Base-by-base conservation (phyloP, 2,113 vertebrate species). In the Butastur rufipennis region DNA sequence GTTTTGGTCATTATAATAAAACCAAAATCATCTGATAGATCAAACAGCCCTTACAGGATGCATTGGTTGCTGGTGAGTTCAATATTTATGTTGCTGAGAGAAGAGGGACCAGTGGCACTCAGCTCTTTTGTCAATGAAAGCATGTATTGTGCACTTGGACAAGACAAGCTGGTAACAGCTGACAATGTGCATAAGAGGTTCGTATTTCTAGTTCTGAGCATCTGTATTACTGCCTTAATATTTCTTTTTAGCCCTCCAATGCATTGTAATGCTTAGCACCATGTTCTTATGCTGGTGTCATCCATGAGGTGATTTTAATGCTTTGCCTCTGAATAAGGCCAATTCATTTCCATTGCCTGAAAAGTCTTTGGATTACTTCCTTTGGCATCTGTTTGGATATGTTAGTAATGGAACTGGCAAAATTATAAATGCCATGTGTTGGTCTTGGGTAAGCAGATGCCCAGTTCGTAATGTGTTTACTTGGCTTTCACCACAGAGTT, bases 391-490 rank as follows among this genome's bases (percentile, higher is more conserved):
- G 65, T 74, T 74, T 77, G 86, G 75, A 31, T 80, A 65, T 34
- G 68, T 96, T 81, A 83, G 59, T 87, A 93, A 92, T 1, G 6
- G 75, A 91, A 90, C 93, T 90, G 92, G 88, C 91, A 95, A 91
- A 95, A 90, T 81, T 90, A 58, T 75, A 94, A 96, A 91, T 84
- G 90, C 85, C 77, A 68, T 80, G 66, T 95, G 89, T 81, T 95
- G 71, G 71, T 81, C 75, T 88, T 86, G 56, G 66, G 72, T 75
- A 94, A 90, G 88, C 92, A 96, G 90, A 89, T 96, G 86, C 73
- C 68, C 61, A 58, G 83, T 72, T 85, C 0, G 4, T 84, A 88
- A 83, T 81, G 70, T 94, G 67, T 93, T 94, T 96, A 88, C 63
- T 96, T 96, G 93, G 81, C 75, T 95, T 92, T 93, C 79, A 87